Percentiles rank a stretch among this genome's conserved stretches.
Evolutionary conservation across 2,797 vertebrate genomes (phyloP).

Genomic region (Leptoclinus maculatus): DNA sequence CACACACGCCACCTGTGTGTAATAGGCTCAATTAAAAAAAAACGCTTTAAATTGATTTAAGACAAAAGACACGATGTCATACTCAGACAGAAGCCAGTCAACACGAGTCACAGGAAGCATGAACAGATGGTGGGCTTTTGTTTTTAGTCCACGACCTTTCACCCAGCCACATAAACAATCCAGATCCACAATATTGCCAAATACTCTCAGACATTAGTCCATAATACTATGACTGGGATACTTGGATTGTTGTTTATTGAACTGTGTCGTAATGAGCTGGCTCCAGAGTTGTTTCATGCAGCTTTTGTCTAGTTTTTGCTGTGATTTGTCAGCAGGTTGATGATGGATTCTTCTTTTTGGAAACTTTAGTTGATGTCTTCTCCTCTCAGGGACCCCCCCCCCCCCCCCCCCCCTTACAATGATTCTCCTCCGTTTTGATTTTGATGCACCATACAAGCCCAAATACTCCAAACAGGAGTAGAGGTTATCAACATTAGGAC

Average conservation of each 20-base stretch:
- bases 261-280: not conserved
- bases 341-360: constrained; percentile 9
- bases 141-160: constrained; percentile 35
- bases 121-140: not conserved
- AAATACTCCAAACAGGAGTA: constrained; percentile 14
- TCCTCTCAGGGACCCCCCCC: constrained; percentile 66
- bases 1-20: not conserved
- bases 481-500: not conserved
- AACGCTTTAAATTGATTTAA: not conserved
- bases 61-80: not conserved
- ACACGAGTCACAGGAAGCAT: not conserved
- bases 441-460: constrained; percentile 49
- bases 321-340: constrained; percentile 4
- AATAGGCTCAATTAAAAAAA: not conserved
- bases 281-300: not conserved
- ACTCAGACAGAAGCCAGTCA: not conserved
- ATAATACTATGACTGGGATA: too few species aligned
- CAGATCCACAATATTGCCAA: not conserved
- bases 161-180: not conserved
- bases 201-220: too few species aligned
- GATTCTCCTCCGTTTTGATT: constrained; percentile 41
- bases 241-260: too few species aligned
- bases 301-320: constrained; percentile 2
- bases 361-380: constrained; percentile 30
- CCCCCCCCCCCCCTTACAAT: not conserved